These are phyloP conservation scores for Tenthredo amoena DNA, from an alignment of 2,888 invertebrate genomes.

Conservation along the genomic window DNA sequence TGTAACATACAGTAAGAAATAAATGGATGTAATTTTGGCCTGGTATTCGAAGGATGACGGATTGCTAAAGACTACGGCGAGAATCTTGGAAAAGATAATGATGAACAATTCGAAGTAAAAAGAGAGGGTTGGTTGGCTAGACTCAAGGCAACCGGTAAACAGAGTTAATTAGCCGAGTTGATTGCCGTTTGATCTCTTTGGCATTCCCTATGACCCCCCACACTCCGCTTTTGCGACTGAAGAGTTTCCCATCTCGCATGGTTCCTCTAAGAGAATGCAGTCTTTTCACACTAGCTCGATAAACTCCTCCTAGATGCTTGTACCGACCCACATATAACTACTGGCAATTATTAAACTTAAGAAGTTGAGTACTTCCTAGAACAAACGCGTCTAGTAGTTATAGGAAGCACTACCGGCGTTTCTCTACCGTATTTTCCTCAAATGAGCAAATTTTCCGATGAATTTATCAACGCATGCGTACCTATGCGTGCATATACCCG, in stretches of 20 bases:
- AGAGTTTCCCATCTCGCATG: neutral
- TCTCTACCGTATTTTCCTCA: neutral
- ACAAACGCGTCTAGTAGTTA: neutral
- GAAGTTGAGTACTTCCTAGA: neutral
- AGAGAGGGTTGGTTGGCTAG: neutral
- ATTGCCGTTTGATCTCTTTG: constrained; percentile 60
- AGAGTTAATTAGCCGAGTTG: constrained; percentile 63
- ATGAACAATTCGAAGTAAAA: neutral
- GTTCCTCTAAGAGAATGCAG: constrained; percentile 1
- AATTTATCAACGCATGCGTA: neutral
- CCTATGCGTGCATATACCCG: neutral
- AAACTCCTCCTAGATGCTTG: neutral
- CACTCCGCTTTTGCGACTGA: neutral
- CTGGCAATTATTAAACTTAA: constrained; percentile 67
- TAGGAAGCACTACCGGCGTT: neutral
- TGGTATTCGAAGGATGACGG: neutral
- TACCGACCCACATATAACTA: constrained; percentile 43
- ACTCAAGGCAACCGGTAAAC: constrained; percentile 53
- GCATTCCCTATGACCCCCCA: constrained; percentile 25
- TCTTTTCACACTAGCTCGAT: neutral
- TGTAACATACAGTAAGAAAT: neutral
- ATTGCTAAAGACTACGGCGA: neutral
- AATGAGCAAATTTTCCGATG: neutral
- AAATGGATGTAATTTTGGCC: neutral
- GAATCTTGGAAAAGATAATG: neutral